Evolutionary conservation across 2,113 vertebrate genomes (phyloP).

Genomic region (Myanophis thanlyinensis): DNA sequence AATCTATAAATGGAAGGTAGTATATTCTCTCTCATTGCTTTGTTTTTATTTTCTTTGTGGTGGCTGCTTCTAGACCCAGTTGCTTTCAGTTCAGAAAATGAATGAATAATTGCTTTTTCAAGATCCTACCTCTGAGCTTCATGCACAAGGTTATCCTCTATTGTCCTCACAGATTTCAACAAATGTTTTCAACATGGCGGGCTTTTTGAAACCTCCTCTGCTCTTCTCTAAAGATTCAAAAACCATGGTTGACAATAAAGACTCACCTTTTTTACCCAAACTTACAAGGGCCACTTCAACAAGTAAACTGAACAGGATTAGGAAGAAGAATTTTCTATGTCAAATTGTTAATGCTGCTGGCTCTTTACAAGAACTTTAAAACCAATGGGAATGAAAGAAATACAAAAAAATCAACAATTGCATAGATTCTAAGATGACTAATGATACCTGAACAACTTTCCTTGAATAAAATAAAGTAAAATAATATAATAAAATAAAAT

Average conservation of each 20-base stretch:
- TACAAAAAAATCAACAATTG: not conserved
- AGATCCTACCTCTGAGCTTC: constrained; percentile 32
- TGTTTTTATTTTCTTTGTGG: constrained; percentile 27
- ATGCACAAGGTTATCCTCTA: constrained; percentile 36
- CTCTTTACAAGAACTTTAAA: not conserved
- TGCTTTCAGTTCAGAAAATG: constrained; percentile 35
- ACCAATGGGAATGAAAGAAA: not conserved
- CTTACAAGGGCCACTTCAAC: constrained; percentile 43
- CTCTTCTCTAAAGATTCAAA: constrained; percentile 50
- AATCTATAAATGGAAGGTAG: not conserved
- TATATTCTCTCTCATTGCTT: not conserved
- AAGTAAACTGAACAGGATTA: constrained; percentile 44
- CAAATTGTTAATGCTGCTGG: not conserved
- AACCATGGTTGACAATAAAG: constrained; percentile 63
- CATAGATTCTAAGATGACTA: not conserved
- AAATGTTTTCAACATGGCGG: constrained; percentile 52
- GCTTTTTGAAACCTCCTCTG: constrained; percentile 56
- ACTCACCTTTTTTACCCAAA: constrained; percentile 56
- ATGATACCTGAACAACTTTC: not conserved
- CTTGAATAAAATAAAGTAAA: not conserved
- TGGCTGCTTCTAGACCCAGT: not conserved
- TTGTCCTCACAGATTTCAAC: constrained; percentile 43
- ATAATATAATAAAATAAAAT: not conserved
- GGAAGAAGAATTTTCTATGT: constrained; percentile 2
- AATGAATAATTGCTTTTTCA: constrained; percentile 35